Evolutionary conservation across 2,113 vertebrate genomes (phyloP).

Genomic region (Edolisoma coerulescens): DNA sequence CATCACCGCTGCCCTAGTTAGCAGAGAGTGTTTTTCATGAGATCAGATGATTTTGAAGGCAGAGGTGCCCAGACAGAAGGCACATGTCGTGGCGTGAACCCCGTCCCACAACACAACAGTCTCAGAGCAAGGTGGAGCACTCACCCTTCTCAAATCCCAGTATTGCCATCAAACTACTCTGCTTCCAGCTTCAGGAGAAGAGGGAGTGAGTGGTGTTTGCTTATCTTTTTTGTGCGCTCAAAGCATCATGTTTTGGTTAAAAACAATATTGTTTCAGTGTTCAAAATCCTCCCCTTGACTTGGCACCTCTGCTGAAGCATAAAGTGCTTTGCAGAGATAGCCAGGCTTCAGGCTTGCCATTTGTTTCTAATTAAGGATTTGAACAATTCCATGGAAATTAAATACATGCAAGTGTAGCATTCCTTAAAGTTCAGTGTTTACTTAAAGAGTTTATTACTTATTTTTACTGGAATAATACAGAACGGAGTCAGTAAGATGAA

Average conservation of each 20-base stretch:
- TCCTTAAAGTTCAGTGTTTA: conserved; percentile 45
- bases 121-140: rapidly evolving
- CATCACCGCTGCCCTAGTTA: not conserved
- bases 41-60: not conserved
- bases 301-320: not conserved
- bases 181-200: not conserved
- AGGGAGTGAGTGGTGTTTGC: not conserved
- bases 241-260: conserved; percentile 3
- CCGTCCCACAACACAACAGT: rapidly evolving
- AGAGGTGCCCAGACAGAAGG: not conserved
- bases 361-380: conserved; percentile 56
- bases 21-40: not conserved
- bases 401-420: conserved; percentile 44
- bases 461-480: conserved; percentile 57
- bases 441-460: conserved; percentile 60
- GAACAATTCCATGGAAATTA: conserved; percentile 19
- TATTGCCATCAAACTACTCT: not conserved
- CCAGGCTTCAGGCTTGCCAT: not conserved
- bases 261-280: not conserved
- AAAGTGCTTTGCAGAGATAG: not conserved
- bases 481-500: conserved; percentile 39
- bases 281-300: not conserved
- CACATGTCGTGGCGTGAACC: rapidly evolving
- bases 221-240: not conserved
- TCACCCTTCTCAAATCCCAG: not conserved